A percentile compares a stretch with the other conserved stretches of the same genome.
Evolutionary conservation across 2,797 vertebrate species (phyloP).

Genomic region (Pipistrellus kuhlii): DNA sequence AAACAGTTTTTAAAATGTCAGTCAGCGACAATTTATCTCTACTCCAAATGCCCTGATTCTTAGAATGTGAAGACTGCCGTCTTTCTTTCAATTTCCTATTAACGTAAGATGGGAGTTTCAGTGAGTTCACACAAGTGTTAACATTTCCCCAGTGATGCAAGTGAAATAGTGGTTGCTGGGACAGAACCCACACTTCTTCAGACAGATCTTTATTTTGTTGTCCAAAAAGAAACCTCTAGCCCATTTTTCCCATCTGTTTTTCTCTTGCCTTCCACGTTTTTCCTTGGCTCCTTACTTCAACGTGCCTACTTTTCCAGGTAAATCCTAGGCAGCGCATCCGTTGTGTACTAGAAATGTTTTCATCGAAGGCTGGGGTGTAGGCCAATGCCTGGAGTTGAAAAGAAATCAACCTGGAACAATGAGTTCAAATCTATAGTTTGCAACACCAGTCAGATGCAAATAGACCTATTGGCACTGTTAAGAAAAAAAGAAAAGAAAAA

Average conservation of each 20-base stretch:
- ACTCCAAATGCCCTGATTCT: not conserved
- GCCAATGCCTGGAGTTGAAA: not conserved
- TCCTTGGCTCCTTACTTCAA: not conserved
- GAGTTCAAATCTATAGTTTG: not conserved
- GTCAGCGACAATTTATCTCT: not conserved
- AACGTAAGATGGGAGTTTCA: not conserved
- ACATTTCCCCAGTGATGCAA: not conserved
- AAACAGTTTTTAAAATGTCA: not conserved
- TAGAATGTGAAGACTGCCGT: not conserved
- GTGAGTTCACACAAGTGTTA: not conserved
- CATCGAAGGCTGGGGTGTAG: not conserved
- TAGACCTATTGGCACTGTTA: not conserved
- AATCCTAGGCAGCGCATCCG: not conserved
- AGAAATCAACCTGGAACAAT: slow-evolving; percentile 39
- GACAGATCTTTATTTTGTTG: not conserved
- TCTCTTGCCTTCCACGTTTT: not conserved
- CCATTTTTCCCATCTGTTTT: not conserved
- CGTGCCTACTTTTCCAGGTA: not conserved
- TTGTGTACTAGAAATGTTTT: not conserved
- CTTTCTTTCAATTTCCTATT: not conserved
- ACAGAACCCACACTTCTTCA: not conserved
- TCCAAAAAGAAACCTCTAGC: not conserved
- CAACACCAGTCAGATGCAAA: not conserved
- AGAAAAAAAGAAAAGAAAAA: slow-evolving; percentile 15
- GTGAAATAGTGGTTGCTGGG: not conserved